Conservation (phyloP, 2,797 vertebrate genomes). For the Clarias platycephalus region DNA sequence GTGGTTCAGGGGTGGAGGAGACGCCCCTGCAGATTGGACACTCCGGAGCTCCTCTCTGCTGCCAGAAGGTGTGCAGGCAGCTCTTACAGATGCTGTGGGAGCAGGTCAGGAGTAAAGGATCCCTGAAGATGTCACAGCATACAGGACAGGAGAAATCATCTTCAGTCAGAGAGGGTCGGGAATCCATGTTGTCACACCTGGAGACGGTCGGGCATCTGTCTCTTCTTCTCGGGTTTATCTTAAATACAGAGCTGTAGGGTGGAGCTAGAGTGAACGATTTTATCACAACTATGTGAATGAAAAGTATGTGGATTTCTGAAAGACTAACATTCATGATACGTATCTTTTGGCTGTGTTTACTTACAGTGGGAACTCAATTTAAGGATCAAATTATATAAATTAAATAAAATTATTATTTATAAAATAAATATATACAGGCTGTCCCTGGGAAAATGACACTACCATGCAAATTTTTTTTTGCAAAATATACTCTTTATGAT, state of each 20-base stretch:
- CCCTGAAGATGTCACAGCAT: constrained; percentile 54
- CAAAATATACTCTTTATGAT: too few species aligned
- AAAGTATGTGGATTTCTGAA: background rate
- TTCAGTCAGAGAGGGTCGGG: constrained; percentile 45
- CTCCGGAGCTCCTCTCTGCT: constrained; percentile 33
- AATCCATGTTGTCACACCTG: constrained; percentile 29
- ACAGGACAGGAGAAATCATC: constrained; percentile 58
- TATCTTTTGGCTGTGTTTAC: background rate
- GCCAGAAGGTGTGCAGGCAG: constrained; percentile 54
- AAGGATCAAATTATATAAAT: background rate
- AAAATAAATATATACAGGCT: background rate
- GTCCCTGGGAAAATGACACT: too few species aligned
- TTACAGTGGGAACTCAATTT: background rate
- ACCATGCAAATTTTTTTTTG: too few species aligned
- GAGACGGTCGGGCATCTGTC: background rate
- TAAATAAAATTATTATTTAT: background rate
- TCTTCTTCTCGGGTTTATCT: background rate
- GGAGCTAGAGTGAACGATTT: constrained; percentile 2
- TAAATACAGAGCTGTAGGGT: constrained; percentile 13
- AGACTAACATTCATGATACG: background rate
- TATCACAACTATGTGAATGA: background rate
- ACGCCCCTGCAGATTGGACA: constrained; percentile 56
- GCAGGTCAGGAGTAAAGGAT: constrained; percentile 56
- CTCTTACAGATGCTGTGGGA: constrained; percentile 58
- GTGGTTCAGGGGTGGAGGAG: constrained; percentile 47